A percentile compares a stretch with the other conserved stretches of the same genome.
phyloP scores from a whole-genome alignment of 2,797 vertebrate genomes.

The Perodicticus potto region DNA sequence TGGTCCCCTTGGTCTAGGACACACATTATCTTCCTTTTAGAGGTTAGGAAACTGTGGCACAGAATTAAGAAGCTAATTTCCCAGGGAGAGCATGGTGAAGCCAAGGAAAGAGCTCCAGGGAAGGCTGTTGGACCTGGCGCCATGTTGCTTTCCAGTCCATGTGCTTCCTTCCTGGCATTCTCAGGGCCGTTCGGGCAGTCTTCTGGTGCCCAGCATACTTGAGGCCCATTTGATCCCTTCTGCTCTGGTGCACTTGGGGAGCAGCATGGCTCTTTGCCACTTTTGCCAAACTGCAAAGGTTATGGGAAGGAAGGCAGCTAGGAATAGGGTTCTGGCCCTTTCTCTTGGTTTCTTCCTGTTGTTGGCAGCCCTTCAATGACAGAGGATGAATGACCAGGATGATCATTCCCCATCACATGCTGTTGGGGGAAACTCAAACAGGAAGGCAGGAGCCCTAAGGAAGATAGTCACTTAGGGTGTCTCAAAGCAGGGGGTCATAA shows the following conservation, averaged over 20 bases:
- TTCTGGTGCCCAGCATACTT: background rate
- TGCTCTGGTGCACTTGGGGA: background rate
- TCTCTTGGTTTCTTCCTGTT: background rate
- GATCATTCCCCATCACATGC: background rate
- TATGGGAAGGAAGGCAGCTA: conserved; percentile 31
- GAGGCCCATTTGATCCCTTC: background rate
- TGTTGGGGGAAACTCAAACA: background rate
- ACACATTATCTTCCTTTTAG: conserved; percentile 59
- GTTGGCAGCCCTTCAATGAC: conserved; percentile 58
- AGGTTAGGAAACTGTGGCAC: conserved; percentile 3
- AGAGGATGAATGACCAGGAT: conserved; percentile 43
- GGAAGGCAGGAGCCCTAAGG: background rate
- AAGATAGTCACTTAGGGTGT: background rate
- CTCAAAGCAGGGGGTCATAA: background rate
- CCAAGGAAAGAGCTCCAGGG: background rate
- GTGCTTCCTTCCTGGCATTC: background rate
- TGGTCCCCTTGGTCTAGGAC: background rate
- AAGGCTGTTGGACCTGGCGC: background rate
- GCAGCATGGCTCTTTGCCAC: background rate
- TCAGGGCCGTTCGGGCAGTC: accelerated
- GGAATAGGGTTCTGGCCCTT: conserved; percentile 40
- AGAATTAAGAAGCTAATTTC: conserved; percentile 71
- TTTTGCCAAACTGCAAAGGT: conserved; percentile 36
- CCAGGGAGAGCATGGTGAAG: background rate
- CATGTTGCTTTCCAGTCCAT: background rate